Evolutionary conservation across 2,888 invertebrate species (phyloP).

Genomic region (Mesochorus sp.): DNA sequence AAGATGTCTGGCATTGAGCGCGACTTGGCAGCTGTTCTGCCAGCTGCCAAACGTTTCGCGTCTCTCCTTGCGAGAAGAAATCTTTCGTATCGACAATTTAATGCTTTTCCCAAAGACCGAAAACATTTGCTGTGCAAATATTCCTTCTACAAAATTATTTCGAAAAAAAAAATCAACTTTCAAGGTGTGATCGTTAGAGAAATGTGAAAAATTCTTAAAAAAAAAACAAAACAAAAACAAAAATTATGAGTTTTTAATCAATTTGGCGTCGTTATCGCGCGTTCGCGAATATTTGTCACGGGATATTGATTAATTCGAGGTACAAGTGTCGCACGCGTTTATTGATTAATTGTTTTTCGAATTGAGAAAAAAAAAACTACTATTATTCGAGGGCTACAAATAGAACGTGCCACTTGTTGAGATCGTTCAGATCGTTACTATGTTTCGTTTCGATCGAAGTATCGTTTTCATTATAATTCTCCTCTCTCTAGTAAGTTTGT

Average conservation of each 20-base stretch:
- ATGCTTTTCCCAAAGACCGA: too few relatives aligned
- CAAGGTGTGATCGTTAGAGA: too few relatives aligned
- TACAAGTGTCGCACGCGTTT: conserved; percentile 5
- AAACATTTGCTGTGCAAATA: not conserved
- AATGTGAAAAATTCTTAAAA: too few relatives aligned
- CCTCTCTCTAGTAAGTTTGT: conserved; percentile 51
- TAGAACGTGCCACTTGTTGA: not conserved
- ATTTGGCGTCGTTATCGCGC: conserved; percentile 16
- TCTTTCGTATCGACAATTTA: conserved; percentile 38
- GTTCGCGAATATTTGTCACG: conserved; percentile 7
- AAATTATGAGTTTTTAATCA: not conserved
- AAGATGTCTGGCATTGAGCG: conserved; percentile 10
- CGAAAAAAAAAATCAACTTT: too few relatives aligned
- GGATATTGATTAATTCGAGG: not conserved
- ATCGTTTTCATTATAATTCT: conserved; percentile 3
- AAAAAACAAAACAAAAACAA: too few relatives aligned
- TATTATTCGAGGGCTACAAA: conserved; percentile 35
- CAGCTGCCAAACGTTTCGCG: conserved; percentile 41
- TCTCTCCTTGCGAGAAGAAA: conserved; percentile 16
- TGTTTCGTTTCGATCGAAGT: conserved; percentile 38
- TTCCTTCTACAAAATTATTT: not conserved
- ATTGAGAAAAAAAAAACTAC: conserved; percentile 16
- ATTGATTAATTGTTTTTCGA: conserved; percentile 13
- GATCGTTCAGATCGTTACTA: conserved; percentile 41
- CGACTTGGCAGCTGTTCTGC: conserved; percentile 40